Base-by-base conservation (phyloP, 2,797 vertebrate species). In the Gymnoscopelus microlampas region DNA sequence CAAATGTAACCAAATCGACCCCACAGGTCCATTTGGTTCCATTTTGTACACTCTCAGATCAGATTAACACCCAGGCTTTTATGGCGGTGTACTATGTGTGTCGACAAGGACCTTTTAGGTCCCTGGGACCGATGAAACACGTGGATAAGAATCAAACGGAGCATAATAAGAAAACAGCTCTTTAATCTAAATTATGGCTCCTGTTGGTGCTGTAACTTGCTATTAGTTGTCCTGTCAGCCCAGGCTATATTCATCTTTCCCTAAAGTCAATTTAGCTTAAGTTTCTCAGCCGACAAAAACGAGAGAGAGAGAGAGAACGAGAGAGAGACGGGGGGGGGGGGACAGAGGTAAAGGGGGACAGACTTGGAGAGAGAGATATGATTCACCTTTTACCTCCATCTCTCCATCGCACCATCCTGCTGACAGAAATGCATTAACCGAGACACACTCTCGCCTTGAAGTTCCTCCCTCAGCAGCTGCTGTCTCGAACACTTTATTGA, bases 341-440 rank as follows among this genome's bases (percentile, higher is more conserved):
- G 8, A 44, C 7, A 44, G 39, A 44, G 39, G 39, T 44, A 58
- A 13, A 76, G 32, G 64, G 39, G 64, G 29, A 11, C 32, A 63
- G 15, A 71, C 39, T 8, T 50, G 55, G 72, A 72, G 7, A 11
- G 8, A 60, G 67, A 73, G 80, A 81, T 39, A 75, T 75, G 57
- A 70, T 64, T 61, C 62, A 69, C 62, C 53, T 62, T 62, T 62
- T 50, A 72, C 67, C 77, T 77, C 80, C 62, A 63, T 83, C 75
- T 71, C 70, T 50, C 68, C 10, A 32, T 83, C 68, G 79, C 77
- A 80, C 75, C 66, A 19, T 87, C 87, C 72, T 60, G 76, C 83
- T 91, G 92, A 92, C 89, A 88, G 88, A 88, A 91, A 94, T 91
- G 87, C 89, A 89, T 90, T 94, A 91, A 80, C 85, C 62, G 68